phyloP scores from a whole-genome alignment of 2,113 vertebrate species.

The Poeciliopsis prolifica region DNA sequence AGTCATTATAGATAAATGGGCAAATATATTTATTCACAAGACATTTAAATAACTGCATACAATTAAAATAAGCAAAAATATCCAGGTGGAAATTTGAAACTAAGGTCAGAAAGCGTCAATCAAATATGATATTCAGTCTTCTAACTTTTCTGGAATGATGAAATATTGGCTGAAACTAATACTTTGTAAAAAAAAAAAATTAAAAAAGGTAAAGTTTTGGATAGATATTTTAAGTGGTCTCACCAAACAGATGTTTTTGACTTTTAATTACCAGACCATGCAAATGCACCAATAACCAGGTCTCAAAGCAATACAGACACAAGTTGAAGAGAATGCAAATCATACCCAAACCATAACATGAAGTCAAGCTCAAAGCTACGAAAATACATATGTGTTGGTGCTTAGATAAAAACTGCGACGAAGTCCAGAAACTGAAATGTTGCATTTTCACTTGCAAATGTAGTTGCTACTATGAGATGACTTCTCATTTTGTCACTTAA shows the following conservation, averaged over 20 bases:
- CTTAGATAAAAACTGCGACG: no score
- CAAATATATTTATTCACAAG: no score
- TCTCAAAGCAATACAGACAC: background rate
- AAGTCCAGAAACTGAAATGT: background rate
- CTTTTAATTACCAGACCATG: background rate
- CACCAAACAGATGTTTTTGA: conserved; percentile 9
- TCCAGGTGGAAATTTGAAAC: no score
- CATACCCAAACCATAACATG: no score
- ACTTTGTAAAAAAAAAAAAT: no score
- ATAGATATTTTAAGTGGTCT: conserved; percentile 24
- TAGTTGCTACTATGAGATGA: background rate
- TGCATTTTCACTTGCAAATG: background rate
- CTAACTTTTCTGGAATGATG: conserved; percentile 5
- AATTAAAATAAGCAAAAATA: no score
- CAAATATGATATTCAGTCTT: background rate
- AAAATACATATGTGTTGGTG: background rate
- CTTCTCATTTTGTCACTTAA: background rate
- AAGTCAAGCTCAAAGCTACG: no score
- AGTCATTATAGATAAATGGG: no score
- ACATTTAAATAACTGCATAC: no score
- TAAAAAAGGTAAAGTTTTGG: conserved; percentile 14
- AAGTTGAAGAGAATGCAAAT: background rate
- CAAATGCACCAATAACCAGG: background rate
- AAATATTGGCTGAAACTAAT: conserved; percentile 20
- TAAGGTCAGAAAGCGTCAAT: no score